Base-by-base conservation (phyloP, 2,888 invertebrate species). In the Synergus itoensis region DNA sequence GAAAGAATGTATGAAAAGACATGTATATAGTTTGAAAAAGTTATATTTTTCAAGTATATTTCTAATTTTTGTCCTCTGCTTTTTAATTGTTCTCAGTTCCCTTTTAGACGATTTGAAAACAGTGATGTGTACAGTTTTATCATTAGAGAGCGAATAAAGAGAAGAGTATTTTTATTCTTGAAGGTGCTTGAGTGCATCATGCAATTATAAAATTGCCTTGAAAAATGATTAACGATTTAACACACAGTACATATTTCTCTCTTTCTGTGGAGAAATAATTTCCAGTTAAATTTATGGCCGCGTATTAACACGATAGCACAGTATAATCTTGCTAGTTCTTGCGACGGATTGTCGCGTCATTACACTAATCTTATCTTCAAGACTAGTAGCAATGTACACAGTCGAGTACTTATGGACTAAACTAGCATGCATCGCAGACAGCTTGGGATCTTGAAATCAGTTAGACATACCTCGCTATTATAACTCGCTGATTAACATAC, bases 321-420 rank as follows among this genome's bases (percentile, higher is more conserved):
- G 60, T 60, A 21, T 60, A 60, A 18, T 60, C 21, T 60, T 60
- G n/a, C 18, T 7, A 60, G 21, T 60, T 60, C 60, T 60, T 60
- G 21, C 60, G 21, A 21, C 21, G 60, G 21, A 60, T 60, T 60
- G 60, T 60, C 60, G 60, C 60, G 11, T 60, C 60, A 60, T 60
- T 60, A 60, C 21, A 60, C 60, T 60, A 60, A 60, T 60, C 60
- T 60, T 60, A 60, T 60, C 60, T 60, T 8, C 57, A 57, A 57
- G 57, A 18, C 57, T 18, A 57, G 57, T 18, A 57, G 57, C 18
- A 18, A 57, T 57, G 57, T 57, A 57, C 57, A 57, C n/a, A 57
- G 57, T 18, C 7, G 57, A 57, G 57, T 57, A 57, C 57, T 57
- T 57, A 57, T 2, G 8, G 18, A 57, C 57, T 57, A 9, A 57